Conservation (phyloP, 1,140 invertebrate species). For the Micrasema minimum region DNA sequence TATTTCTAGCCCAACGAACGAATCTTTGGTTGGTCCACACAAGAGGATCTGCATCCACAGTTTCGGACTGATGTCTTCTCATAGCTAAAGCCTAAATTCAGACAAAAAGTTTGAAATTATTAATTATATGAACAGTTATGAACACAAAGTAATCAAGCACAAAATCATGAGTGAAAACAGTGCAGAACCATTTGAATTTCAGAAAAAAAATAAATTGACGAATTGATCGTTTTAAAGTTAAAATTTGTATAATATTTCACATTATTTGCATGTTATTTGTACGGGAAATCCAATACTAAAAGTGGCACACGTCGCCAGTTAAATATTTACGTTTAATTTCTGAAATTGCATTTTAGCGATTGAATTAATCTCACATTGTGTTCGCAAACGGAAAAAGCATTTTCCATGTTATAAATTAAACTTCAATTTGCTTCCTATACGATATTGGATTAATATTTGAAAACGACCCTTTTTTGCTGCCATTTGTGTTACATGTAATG, state of each 20-base stretch:
- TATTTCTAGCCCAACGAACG: conserved; percentile 90
- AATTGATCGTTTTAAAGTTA: too few species aligned
- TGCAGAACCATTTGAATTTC: too few species aligned
- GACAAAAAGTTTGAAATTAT: background rate
- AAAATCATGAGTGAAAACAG: too few species aligned
- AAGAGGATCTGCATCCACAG: conserved; percentile 87
- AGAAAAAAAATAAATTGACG: too few species aligned
- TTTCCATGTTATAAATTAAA: conserved; percentile 4
- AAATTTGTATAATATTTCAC: too few species aligned
- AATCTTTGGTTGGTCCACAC: conserved; percentile 96
- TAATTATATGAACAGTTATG: background rate
- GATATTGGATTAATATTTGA: too few species aligned
- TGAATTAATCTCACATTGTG: conserved; percentile 11
- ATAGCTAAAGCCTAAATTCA: conserved; percentile 81
- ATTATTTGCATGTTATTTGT: too few species aligned
- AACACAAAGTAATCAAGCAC: too few species aligned
- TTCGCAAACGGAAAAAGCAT: conserved; percentile 12
- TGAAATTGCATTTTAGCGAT: background rate
- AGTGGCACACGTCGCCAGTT: background rate
- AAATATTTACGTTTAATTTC: background rate
- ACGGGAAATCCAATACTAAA: too few species aligned
- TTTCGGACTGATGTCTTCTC: conserved; percentile 87
- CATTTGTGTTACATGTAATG: too few species aligned
- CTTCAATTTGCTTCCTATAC: conserved; percentile 45
- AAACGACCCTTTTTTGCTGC: too few species aligned